A percentile compares a stretch with the other conserved stretches of the same genome.
phyloP scores from a whole-genome alignment of 2,888 invertebrate genomes.

The Apodemia hepburni region DNA sequence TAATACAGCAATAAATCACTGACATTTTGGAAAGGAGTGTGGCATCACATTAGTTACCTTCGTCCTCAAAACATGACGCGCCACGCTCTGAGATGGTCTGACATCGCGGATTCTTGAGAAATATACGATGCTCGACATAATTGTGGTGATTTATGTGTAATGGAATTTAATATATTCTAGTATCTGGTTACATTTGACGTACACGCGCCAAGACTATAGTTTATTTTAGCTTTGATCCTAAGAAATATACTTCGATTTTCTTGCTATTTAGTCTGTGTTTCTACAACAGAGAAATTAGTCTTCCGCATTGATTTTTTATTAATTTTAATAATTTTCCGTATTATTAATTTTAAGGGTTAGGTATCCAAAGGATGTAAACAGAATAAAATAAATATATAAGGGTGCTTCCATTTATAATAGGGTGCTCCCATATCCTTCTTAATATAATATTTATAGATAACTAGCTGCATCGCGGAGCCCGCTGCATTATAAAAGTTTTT shows the following conservation, averaged over 20 bases:
- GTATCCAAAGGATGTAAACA: too few relatives aligned
- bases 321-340: too few relatives aligned
- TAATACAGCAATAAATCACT: conserved; percentile 27
- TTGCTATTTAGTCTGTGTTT: not conserved
- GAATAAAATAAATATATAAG: too few relatives aligned
- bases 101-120: conserved; percentile 24
- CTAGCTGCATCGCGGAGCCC: too few relatives aligned
- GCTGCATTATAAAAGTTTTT: too few relatives aligned
- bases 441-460: too few relatives aligned
- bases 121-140: conserved; percentile 30
- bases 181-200: conserved; percentile 7
- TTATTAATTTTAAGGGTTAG: too few relatives aligned
- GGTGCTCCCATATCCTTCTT: too few relatives aligned
- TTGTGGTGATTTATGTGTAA: conserved; percentile 25
- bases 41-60: conserved; percentile 29
- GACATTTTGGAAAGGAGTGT: conserved; percentile 26
- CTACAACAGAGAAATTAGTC: not conserved
- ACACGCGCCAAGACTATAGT: conserved; percentile 5
- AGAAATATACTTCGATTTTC: not conserved
- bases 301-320: not conserved
- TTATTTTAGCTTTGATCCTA: conserved; percentile 1
- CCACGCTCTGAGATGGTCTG: conserved; percentile 24
- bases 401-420: too few relatives aligned
- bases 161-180: conserved; percentile 8
- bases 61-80: conserved; percentile 28